A percentile compares a stretch with the other conserved stretches of the same genome.
phyloP scores from a whole-genome alignment of 2,888 invertebrate species.

The Yponomeuta sedellus region DNA sequence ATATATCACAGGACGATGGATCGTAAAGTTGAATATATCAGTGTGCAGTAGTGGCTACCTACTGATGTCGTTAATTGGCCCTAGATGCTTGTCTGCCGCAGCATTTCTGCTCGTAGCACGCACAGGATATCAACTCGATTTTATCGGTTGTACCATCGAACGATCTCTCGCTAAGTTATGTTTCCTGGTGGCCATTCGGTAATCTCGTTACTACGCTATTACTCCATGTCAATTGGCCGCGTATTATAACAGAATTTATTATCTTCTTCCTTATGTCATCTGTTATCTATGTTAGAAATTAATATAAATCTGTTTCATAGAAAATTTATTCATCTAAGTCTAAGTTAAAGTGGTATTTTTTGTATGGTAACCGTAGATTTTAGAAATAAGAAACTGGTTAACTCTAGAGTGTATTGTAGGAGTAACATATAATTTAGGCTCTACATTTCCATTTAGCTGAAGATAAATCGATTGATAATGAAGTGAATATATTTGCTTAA shows the following conservation, averaged over 20 bases:
- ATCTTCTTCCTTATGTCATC: neutral
- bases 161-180: conserved; percentile 12
- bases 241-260: conserved; percentile 8
- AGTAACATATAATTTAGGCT: neutral
- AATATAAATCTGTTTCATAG: neutral
- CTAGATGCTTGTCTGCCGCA: conserved; percentile 14
- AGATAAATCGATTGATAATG: conserved; percentile 5
- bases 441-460: neutral
- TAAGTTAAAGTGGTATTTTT: neutral
- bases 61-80: conserved; percentile 17
- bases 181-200: conserved; percentile 3
- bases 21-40: conserved; percentile 10
- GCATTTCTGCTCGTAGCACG: conserved; percentile 12
- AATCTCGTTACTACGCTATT: conserved; percentile 6
- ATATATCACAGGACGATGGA: conserved; percentile 3
- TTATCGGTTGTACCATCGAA: conserved; percentile 8
- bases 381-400: neutral
- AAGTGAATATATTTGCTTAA: neutral
- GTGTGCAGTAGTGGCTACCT: neutral
- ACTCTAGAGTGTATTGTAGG: neutral
- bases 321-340: neutral
- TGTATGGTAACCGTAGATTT: neutral
- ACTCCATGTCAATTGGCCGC: conserved; percentile 2
- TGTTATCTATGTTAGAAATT: neutral
- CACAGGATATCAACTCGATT: conserved; percentile 16